Evolutionary conservation across 2,113 vertebrate species (phyloP), one percentile per base, ranked within the genome.

Genomic region (Phodopus roborovskii): DNA sequence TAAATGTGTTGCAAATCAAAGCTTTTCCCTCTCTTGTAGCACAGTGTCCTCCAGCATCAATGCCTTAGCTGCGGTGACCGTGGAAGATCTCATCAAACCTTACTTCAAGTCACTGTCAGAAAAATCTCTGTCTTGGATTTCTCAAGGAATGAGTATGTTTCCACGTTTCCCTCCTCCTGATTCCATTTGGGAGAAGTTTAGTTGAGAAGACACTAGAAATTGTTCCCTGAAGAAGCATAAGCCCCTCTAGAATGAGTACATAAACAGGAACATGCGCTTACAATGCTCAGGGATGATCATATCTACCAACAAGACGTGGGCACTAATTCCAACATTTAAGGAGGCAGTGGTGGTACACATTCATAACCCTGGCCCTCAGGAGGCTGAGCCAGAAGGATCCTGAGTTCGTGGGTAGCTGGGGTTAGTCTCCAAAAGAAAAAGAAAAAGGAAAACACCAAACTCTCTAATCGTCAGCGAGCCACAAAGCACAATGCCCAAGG

Each of bases 41-140:
- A 99, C 99, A 11, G 99, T 99, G 89, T 99, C 99, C 15, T 99
- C 99, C 97, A 99, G 99, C 95, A 99, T 99, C 92, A 99, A 99
- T 24, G 99, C 99, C 10, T 97, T 99, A 93, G 98, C 99, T 81
- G 98, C 99, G 45, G 99, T 99, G 17, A 99, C 99, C 0, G 97
- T 99, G 66, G 98, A 99, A 97, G 99, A 99, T 86, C 95, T 99
- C 36, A 97, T 99, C 81, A 99, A 98, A 91, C 99, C 99, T 0
- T 88, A 96, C 95, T 98, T 97, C 53, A 96, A 71, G 48, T 93
- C 95, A 0, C 97, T 99, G 82, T 99, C 99, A 74, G 99, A 99
- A 83, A 98, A 93, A 58, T 97, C 98, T 11, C 98, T 99, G 42
- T 98, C 98, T 86, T 98, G 99, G 98, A 96, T 97, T 84, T 99